Evolutionary conservation across 2,113 vertebrate species (phyloP).

Genomic region (Arizona elegans): DNA sequence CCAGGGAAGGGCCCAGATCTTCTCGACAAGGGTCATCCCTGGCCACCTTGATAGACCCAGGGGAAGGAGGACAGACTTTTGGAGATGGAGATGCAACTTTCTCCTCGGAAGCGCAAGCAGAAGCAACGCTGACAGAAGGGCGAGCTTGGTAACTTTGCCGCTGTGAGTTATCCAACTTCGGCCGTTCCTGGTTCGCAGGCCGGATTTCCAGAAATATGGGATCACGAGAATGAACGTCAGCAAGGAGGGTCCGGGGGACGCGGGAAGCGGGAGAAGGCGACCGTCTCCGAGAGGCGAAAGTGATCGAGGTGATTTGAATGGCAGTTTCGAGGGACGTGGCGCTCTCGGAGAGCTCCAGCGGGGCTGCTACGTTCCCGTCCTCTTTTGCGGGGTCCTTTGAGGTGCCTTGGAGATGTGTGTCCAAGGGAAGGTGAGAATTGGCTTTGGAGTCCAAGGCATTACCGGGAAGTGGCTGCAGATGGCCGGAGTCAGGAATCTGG

Average conservation of each 20-base stretch:
- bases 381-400: fast-evolving
- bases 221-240: slow-evolving; percentile 28
- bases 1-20: slow-evolving; percentile 31
- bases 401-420: slow-evolving; percentile 19
- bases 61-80: neutral
- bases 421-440: neutral
- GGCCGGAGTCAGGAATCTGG: slow-evolving; percentile 32
- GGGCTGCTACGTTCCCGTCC: slow-evolving; percentile 4
- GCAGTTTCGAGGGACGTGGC: slow-evolving; percentile 21
- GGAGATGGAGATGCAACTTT: slow-evolving; percentile 7
- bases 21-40: slow-evolving; percentile 33
- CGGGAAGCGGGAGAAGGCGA: slow-evolving; percentile 51
- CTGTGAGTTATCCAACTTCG: neutral
- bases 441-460: neutral
- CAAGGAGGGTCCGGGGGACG: slow-evolving; percentile 4
- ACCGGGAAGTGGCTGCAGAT: neutral
- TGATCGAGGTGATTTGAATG: slow-evolving; percentile 68
- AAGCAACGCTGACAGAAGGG: neutral
- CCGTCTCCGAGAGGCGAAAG: slow-evolving; percentile 66
- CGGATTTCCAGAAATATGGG: slow-evolving; percentile 17
- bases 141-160: neutral
- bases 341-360: slow-evolving; percentile 13
- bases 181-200: slow-evolving; percentile 18
- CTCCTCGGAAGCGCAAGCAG: neutral
- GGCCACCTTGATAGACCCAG: slow-evolving; percentile 3